Percentiles rank a stretch among this genome's conserved stretches.
These are phyloP conservation scores for Phoenicopterus ruber DNA, from an alignment of 2,113 vertebrate species.

Conservation along the genomic window DNA sequence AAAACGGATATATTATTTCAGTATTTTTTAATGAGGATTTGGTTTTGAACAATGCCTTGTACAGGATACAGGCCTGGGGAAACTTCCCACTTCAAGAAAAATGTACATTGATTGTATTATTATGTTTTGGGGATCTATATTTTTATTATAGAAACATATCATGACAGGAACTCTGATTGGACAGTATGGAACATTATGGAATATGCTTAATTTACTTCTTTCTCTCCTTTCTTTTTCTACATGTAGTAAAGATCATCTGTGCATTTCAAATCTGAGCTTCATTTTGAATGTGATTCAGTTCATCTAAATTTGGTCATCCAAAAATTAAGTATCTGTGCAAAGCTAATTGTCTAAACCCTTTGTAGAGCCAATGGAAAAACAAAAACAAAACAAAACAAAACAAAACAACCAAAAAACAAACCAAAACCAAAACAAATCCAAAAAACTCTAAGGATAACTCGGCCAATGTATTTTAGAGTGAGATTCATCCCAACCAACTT, in stretches of 20 bases:
- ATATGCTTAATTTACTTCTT: not conserved
- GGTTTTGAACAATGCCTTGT: not conserved
- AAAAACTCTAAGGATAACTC: not conserved
- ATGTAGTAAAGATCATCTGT: not conserved
- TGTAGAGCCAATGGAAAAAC: not conserved
- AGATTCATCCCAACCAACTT: not conserved
- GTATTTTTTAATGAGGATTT: not conserved
- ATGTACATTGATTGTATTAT: not conserved
- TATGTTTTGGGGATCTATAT: not conserved
- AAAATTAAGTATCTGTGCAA: not conserved
- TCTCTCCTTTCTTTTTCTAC: not conserved
- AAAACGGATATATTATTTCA: not conserved
- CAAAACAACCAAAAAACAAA: too few relatives aligned
- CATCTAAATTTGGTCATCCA: not conserved
- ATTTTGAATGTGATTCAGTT: not conserved
- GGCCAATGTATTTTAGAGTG: not conserved
- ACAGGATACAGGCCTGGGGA: not conserved
- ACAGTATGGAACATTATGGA: not conserved
- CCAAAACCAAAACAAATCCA: too few relatives aligned
- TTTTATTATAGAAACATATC: not conserved
- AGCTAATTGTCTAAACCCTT: not conserved
- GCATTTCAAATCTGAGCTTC: not conserved
- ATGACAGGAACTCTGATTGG: not conserved
- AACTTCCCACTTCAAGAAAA: not conserved
- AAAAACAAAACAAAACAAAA: too few relatives aligned